Percentiles rank a stretch among this genome's conserved stretches.
Evolutionary conservation across 2,797 vertebrate species (phyloP).

Genomic region (Tenualosa thibaudeaui): DNA sequence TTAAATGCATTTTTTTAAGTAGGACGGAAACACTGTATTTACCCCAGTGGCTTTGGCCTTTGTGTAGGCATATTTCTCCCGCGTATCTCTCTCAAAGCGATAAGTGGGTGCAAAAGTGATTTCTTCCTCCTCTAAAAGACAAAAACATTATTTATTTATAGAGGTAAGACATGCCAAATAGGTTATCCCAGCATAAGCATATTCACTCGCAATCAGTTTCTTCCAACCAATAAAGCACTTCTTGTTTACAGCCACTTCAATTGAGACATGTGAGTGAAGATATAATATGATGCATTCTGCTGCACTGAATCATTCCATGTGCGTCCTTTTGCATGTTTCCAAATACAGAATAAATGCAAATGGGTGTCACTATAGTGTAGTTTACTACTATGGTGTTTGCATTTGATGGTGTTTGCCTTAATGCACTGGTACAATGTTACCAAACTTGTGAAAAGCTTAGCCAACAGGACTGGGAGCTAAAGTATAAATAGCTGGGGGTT

Average conservation of each 20-base stretch:
- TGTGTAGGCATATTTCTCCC: slow-evolving; percentile 93
- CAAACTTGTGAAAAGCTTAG: neutral
- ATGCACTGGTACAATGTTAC: neutral
- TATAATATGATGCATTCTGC: neutral
- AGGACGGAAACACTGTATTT: slow-evolving; percentile 48
- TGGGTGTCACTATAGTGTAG: neutral
- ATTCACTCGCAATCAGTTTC: neutral
- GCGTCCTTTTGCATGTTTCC: neutral
- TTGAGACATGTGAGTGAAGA: neutral
- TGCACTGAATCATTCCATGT: neutral
- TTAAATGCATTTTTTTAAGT: neutral
- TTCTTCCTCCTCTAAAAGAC: slow-evolving; percentile 90
- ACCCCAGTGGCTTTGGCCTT: slow-evolving; percentile 98
- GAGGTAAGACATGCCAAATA: neutral
- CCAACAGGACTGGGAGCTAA: neutral
- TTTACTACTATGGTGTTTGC: neutral
- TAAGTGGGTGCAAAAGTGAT: slow-evolving; percentile 96
- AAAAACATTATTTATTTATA: neutral
- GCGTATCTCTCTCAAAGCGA: slow-evolving; percentile 90
- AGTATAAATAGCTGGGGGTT: neutral
- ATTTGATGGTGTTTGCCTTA: neutral
- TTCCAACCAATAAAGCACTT: neutral
- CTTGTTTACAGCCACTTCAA: neutral
- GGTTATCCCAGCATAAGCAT: neutral
- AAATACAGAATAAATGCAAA: neutral